These are phyloP conservation scores for Ditylenchus weischeri DNA, from an alignment of 2,888 invertebrate species.

Conservation along the genomic window DNA sequence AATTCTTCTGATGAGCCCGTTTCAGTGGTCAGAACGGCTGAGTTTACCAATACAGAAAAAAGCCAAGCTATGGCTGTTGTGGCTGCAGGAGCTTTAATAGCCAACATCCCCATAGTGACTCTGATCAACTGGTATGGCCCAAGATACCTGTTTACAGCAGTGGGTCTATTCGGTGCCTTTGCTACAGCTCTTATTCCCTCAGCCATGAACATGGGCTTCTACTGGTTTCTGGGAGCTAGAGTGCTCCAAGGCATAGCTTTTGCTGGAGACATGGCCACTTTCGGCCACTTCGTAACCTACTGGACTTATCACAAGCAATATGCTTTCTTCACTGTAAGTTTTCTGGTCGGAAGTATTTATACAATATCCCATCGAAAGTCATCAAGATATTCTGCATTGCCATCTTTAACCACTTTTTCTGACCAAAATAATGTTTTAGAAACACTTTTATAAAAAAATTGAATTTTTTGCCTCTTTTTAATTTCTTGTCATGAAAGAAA, in stretches of 20 bases:
- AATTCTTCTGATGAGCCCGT: background rate
- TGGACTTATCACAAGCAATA: slow-evolving; percentile 53
- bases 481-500: no score
- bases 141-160: slow-evolving; percentile 29
- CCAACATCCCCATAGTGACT: slow-evolving; percentile 28
- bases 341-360: no score
- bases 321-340: slow-evolving; percentile 28
- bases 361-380: no score
- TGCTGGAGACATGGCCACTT: slow-evolving; percentile 51
- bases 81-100: slow-evolving; percentile 35
- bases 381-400: no score
- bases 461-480: no score
- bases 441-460: no score
- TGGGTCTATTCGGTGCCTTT: slow-evolving; percentile 29
- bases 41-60: slow-evolving; percentile 23
- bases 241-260: slow-evolving; percentile 50
- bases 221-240: slow-evolving; percentile 40
- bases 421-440: no score
- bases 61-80: slow-evolving; percentile 41
- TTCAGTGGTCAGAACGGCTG: slow-evolving; percentile 11
- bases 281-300: slow-evolving; percentile 49
- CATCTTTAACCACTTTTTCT: no score
- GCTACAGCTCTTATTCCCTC: slow-evolving; percentile 29
- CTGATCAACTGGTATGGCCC: slow-evolving; percentile 33
- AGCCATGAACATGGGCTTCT: slow-evolving; percentile 26